Base-by-base conservation (phyloP, 2,113 vertebrate genomes). In the Eurystomus gularis region DNA sequence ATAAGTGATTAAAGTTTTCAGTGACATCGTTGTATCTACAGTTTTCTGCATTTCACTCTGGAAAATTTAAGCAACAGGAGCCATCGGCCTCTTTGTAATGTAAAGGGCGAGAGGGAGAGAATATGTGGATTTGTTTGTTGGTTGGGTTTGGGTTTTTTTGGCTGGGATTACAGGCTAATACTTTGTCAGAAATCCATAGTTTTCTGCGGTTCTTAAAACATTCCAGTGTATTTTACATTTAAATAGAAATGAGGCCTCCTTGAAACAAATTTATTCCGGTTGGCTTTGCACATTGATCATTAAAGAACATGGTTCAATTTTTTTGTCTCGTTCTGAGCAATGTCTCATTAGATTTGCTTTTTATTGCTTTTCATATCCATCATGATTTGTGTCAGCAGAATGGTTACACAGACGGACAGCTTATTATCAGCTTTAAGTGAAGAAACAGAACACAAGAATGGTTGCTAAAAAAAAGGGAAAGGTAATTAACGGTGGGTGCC, bases 321-420 rank as follows among this genome's bases (percentile, higher is more conserved):
- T 83, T 95, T 90, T 35, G 72, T 86, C 75, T 86, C 72, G 28
- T 91, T 95, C 90, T 93, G 64, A 94, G 91, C 86, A 88, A 44
- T 61, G 66, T 87, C 94, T 97, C 95, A 95, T 97, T 96, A 97
- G 91, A 82, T 68, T 93, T 93, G 55, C 80, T 88, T 79, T 93
- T 96, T 94, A 91, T 94, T 93, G 93, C 90, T 93, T 96, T 96
- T 90, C 95, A 85, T 89, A 97, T 93, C 92, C 94, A 93, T 94
- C 95, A 88, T 76, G 70, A 92, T 93, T 94, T 97, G 80, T 97
- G 91, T 94, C 94, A 96, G 83, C 88, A 77, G 81, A 95, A 65
- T 26, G 62, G 78, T 92, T 95, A 83, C 72, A 61, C 7, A 66
- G 95, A 95, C 4, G 52, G 97, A 95, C 95, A 97, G 95, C 80